Conservation (phyloP, 2,797 vertebrate genomes). For the Mycteria americana region DNA sequence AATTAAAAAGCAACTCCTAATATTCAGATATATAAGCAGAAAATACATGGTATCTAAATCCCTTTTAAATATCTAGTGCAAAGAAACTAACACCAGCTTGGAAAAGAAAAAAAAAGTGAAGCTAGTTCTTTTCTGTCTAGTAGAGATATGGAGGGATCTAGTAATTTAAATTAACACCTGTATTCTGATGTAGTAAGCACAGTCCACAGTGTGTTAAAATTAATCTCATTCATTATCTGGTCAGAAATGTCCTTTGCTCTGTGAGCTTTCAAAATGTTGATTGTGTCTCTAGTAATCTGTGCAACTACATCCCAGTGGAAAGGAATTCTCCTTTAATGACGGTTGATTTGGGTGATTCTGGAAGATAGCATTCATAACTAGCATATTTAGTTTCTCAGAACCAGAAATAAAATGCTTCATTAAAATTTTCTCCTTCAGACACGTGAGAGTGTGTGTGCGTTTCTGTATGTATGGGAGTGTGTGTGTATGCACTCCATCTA, state of each 20-base stretch:
- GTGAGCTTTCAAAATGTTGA: neutral
- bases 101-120: neutral
- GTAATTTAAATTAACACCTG: neutral
- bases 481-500: neutral
- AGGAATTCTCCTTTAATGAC: neutral
- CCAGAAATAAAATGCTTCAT: neutral
- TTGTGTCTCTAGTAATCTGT: neutral
- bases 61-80: neutral
- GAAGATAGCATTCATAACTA: neutral
- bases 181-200: neutral
- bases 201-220: neutral
- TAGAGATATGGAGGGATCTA: neutral
- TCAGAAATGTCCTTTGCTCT: neutral
- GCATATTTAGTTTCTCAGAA: neutral
- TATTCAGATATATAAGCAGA: neutral
- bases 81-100: neutral
- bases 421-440: neutral
- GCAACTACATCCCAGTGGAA: neutral
- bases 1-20: neutral
- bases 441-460: neutral
- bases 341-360: neutral
- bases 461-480: fast-evolving
- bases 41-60: neutral
- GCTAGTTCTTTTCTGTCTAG: neutral
- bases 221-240: neutral